Evolutionary conservation across 2,888 invertebrate genomes (phyloP).

Genomic region (Drosophila mimetica): DNA sequence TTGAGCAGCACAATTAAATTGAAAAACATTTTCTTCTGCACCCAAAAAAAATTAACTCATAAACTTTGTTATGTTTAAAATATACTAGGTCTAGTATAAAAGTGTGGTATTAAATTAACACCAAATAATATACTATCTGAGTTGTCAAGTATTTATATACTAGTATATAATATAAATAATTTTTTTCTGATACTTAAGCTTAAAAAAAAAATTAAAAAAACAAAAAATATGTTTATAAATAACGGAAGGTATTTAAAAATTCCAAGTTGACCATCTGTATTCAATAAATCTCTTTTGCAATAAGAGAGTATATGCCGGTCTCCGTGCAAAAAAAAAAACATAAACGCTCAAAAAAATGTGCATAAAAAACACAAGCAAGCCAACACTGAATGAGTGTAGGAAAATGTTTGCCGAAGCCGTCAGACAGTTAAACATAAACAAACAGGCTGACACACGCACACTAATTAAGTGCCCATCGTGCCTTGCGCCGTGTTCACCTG

Average conservation of each 20-base stretch:
- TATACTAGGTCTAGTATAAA: too few species aligned
- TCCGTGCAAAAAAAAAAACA: not conserved
- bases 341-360: too few species aligned
- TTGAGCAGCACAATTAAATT: not conserved
- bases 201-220: not conserved
- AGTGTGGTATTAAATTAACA: too few species aligned
- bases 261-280: not conserved
- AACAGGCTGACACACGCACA: conserved; percentile 45
- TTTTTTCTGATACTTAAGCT: too few species aligned
- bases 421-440: conserved; percentile 70
- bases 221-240: not conserved
- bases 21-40: not conserved
- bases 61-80: too few species aligned
- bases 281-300: not conserved
- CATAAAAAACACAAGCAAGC: conserved; percentile 5
- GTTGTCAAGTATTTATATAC: too few species aligned
- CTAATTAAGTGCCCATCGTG: conserved; percentile 62
- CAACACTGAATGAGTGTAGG: conserved; percentile 11
- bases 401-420: conserved; percentile 43
- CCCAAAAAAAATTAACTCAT: too few species aligned
- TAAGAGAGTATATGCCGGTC: not conserved
- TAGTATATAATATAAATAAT: too few species aligned
- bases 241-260: not conserved
- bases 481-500: conserved; percentile 60
- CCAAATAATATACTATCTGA: too few species aligned